Base-by-base conservation (phyloP, 2,113 vertebrate genomes). In the Cryptoleucopteryx plumbea region DNA sequence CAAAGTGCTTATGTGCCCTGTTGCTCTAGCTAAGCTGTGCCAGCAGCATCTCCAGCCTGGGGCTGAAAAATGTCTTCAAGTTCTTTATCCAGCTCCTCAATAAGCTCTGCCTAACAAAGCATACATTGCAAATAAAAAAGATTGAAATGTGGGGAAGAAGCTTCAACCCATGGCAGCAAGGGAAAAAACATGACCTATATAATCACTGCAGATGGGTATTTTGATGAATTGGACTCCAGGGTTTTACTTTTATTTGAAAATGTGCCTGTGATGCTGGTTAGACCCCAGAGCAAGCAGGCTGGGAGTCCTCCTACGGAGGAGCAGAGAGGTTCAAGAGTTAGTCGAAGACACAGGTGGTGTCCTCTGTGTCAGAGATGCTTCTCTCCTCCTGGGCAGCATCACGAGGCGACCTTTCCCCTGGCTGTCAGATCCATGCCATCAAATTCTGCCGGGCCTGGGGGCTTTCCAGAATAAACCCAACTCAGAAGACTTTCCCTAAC, bases 351-450 rank as follows among this genome's bases (percentile, higher is more conserved):
- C 85, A 96, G 93, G 94, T 95, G 95, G 83, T 79, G 78, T 81
- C 80, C 53, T 78, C 70, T 58, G 48, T 80, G 91, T 50, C 55
- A 80, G 95, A 75, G 90, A 78, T 36, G 45, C 58, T 95, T 66
- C 62, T 19, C 7, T 63, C 73, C 91, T 95, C 93, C 72, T 74
- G 90, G 93, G 83, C 91, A 95, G 66, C 86, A 77, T 47, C 13
- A 14, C 45, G 66, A 94, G 59, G 26, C 86, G 96, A 90, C 90
- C 85, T 93, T 95, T 93, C 73, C 61, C 50, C 48, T 86, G 34
- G 47, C 93, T 97, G 96, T 96, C 97, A 95, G 4, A 80, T 66
- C 95, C 42, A 26, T 50, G 71, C 63, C 80, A 65, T 97, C 96
- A 96, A 82, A 67, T 31, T 36, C 77, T 86, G 63, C 63, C 4